Conservation (phyloP, 2,888 invertebrate species). For the Alloscopus bannaensis region DNA sequence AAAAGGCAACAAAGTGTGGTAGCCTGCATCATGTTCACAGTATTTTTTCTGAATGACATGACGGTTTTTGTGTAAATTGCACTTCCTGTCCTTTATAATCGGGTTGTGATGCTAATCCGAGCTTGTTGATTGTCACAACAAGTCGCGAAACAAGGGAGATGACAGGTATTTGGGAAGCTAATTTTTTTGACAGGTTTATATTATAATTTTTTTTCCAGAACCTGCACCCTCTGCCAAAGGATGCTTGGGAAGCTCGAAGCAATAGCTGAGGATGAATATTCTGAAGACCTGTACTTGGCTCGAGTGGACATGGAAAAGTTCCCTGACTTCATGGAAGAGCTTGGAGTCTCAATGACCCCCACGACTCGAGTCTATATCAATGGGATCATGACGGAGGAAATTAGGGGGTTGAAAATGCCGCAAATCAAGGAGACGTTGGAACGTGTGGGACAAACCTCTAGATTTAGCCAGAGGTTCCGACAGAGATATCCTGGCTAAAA, state of each 20-base stretch:
- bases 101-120: no score
- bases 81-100: no score
- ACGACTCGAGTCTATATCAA: conserved; percentile 54
- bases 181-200: no score
- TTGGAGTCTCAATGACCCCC: conserved; percentile 49
- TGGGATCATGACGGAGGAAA: conserved; percentile 51
- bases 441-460: conserved; percentile 11
- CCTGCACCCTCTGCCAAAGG: conserved; percentile 46
- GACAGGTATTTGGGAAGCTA: no score
- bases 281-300: conserved; percentile 62
- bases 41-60: no score
- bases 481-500: conserved; percentile 31
- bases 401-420: conserved; percentile 48
- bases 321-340: conserved; percentile 56
- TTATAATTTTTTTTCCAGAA: conserved; percentile 28
- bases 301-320: conserved; percentile 58
- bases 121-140: no score
- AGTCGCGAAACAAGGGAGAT: no score
- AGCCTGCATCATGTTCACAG: no score
- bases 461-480: conserved; percentile 25
- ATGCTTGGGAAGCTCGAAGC: conserved; percentile 44
- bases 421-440: conserved; percentile 42
- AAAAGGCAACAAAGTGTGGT: no score
- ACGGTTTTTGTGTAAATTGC: no score
- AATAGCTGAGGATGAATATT: conserved; percentile 54